A percentile compares a stretch with the other conserved stretches of the same genome.
Conservation (phyloP, 2,113 vertebrate species). For the Brachirus orientalis region DNA sequence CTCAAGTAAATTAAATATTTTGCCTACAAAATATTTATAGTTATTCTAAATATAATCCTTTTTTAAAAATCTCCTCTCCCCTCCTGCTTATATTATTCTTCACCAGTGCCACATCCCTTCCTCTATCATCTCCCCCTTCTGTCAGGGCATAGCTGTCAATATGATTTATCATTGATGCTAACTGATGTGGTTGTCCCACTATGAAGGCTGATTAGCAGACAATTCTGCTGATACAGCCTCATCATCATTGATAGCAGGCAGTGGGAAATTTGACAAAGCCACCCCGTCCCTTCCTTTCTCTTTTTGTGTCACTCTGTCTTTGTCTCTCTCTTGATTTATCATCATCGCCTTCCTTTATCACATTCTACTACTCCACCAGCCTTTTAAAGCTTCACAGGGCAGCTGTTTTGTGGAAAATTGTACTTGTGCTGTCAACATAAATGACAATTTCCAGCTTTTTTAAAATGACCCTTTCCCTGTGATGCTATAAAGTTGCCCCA, state of each 20-base stretch:
- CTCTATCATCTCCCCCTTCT: slow-evolving; percentile 48
- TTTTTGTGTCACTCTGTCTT: slow-evolving; percentile 23
- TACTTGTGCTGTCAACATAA: slow-evolving; percentile 3
- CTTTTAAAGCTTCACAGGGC: slow-evolving; percentile 18
- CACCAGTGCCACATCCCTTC: slow-evolving; percentile 30
- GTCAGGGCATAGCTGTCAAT: slow-evolving; percentile 55
- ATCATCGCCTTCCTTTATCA: neutral
- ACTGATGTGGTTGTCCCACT: slow-evolving; percentile 56
- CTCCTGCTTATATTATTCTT: too few relatives aligned
- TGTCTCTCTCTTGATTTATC: slow-evolving; percentile 14
- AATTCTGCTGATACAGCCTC: slow-evolving; percentile 48
- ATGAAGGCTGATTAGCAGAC: slow-evolving; percentile 67
- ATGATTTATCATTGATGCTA: slow-evolving; percentile 64
- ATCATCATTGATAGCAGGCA: slow-evolving; percentile 21
- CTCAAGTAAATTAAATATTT: slow-evolving; percentile 7
- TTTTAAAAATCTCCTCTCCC: too few relatives aligned
- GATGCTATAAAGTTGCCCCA: slow-evolving; percentile 23
- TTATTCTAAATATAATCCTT: too few relatives aligned
- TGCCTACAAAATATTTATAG: slow-evolving; percentile 46
- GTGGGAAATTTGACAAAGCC: slow-evolving; percentile 11
- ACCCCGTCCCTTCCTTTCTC: slow-evolving; percentile 29
- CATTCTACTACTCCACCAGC: slow-evolving; percentile 1
- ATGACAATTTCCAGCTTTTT: neutral
- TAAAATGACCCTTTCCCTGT: neutral
- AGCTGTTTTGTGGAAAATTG: slow-evolving; percentile 14